A percentile compares a stretch with the other conserved stretches of the same genome.
Conservation (phyloP, 2,113 vertebrate genomes). For the Dunckerocampus dactyliophorus region DNA sequence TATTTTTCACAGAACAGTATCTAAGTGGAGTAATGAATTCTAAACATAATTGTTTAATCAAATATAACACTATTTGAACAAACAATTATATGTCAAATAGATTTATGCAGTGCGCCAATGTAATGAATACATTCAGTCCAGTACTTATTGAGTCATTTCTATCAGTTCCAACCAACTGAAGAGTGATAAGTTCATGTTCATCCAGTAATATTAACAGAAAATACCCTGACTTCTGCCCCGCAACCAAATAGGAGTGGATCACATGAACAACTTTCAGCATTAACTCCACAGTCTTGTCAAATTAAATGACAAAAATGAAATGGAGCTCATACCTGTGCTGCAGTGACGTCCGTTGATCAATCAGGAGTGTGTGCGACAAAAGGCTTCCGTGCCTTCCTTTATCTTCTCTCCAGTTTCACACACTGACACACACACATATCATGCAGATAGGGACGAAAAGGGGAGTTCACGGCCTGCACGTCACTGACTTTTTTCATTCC, state of each 20-base stretch:
- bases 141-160: not conserved
- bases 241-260: not conserved
- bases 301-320: not conserved
- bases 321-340: slow-evolving; percentile 41
- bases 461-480: slow-evolving; percentile 17
- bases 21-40: no score
- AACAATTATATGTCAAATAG: no score
- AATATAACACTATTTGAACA: no score
- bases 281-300: not conserved
- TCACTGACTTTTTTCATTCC: slow-evolving; percentile 20
- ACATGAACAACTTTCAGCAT: not conserved
- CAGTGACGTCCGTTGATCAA: slow-evolving; percentile 15
- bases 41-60: no score
- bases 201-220: not conserved
- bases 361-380: slow-evolving; percentile 38
- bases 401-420: slow-evolving; percentile 28
- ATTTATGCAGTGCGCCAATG: no score
- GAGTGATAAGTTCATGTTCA: not conserved
- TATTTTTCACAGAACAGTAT: no score
- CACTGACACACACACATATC: slow-evolving; percentile 1
- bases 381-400: slow-evolving; percentile 28
- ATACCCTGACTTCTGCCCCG: not conserved
- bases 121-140: no score
- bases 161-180: not conserved
- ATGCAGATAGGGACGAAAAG: slow-evolving; percentile 3